Conservation (phyloP, 2,888 invertebrate species). For the Caenorhabditis sinica region DNA sequence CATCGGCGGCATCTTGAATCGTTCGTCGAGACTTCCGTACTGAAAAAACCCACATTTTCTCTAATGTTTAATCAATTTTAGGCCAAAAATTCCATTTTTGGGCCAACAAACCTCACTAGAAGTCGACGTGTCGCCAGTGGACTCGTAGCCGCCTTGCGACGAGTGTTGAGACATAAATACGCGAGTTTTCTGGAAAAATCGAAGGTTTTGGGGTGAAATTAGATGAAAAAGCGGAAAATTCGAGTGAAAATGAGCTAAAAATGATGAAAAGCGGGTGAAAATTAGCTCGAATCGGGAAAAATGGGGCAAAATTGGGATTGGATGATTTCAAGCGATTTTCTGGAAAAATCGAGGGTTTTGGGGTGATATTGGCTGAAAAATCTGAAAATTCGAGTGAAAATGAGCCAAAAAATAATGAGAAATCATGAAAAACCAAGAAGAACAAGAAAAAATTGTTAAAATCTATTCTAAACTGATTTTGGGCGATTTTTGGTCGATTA, state of each 20-base stretch:
- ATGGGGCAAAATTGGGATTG: too few species aligned
- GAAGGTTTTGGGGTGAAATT: not conserved
- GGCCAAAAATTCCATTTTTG: too few species aligned
- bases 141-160: slow-evolving; percentile 24
- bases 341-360: not conserved
- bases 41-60: too few species aligned
- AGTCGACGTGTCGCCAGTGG: slow-evolving; percentile 43
- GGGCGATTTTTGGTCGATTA: too few species aligned
- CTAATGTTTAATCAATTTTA: too few species aligned
- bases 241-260: not conserved
- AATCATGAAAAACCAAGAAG: too few species aligned
- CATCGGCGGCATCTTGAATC: slow-evolving; percentile 8
- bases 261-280: not conserved
- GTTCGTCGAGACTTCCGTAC: slow-evolving; percentile 52
- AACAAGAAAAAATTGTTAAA: too few species aligned
- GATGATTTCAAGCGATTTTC: too few species aligned
- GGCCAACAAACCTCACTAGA: slow-evolving; percentile 33
- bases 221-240: not conserved
- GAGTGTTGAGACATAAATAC: slow-evolving; percentile 4
- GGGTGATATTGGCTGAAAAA: not conserved
- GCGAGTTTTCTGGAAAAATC: not conserved
- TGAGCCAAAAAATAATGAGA: not conserved
- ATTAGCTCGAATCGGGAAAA: too few species aligned
- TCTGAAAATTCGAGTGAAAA: not conserved
- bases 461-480: too few species aligned